A percentile compares a stretch with the other conserved stretches of the same genome.
Conservation (phyloP, 2,797 vertebrate species). For the Alfaro cultratus region DNA sequence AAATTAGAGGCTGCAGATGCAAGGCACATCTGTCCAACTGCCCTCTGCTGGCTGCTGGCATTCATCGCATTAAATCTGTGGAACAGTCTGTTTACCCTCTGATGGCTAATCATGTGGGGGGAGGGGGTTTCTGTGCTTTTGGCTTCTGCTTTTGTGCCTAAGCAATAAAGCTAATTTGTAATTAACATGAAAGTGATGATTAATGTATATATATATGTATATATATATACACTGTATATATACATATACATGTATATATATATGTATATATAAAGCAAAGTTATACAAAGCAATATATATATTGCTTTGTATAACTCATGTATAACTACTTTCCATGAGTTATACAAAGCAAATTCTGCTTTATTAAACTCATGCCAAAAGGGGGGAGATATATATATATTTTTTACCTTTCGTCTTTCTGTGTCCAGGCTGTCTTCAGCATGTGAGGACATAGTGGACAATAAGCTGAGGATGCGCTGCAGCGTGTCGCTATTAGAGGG, state of each 20-base stretch:
- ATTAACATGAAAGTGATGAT: neutral
- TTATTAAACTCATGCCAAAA: neutral
- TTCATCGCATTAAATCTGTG: conserved; percentile 26
- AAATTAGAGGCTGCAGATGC: conserved; percentile 50
- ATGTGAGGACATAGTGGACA: conserved; percentile 90
- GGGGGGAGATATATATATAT: neutral
- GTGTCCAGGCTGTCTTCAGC: conserved; percentile 85
- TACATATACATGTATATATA: no score
- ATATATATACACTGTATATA: no score
- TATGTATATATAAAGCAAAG: no score
- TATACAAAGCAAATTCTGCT: neutral
- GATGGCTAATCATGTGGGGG: neutral
- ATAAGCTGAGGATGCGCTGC: conserved; percentile 91
- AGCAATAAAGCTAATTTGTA: neutral
- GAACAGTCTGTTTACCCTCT: conserved; percentile 15
- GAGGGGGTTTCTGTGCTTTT: neutral
- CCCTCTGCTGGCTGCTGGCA: conserved; percentile 17
- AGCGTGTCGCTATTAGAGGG: conserved; percentile 97
- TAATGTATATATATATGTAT: neutral
- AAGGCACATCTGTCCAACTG: conserved; percentile 39
- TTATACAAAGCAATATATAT: no score
- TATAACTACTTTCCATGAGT: neutral
- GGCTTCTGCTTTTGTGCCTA: neutral
- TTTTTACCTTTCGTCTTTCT: conserved; percentile 87
- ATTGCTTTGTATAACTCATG: no score